Base-by-base conservation (phyloP, 2,888 invertebrate species). In the Nomada ferruginata region DNA sequence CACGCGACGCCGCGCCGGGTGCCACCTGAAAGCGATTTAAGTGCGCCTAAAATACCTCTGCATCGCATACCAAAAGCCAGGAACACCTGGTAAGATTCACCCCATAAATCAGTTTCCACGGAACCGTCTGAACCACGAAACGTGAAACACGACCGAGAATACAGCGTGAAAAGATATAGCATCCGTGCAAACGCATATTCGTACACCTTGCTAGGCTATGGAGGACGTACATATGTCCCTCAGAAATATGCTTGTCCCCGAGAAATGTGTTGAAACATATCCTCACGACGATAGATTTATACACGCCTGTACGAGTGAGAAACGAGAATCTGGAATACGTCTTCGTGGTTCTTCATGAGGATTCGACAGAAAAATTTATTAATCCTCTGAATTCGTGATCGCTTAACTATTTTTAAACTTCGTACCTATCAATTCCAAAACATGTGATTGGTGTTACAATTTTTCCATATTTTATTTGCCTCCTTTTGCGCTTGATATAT, bases 111-210 rank as follows among this genome's bases (percentile, higher is more conserved):
- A 70, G 69, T 57, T 70, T 70, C 69, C 69, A 47, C 59, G 69
- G 57, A 47, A 26, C 44, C 57, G 42, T 44, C 69, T 23, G 23
- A 47, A 59, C 69, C 47, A 47, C 69, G 69, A 70, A 55, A 47
- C 69, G 47, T 70, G 59, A 70, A 70, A 70, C 69, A 70, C 57
- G 69, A 70, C 59, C 69, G 69, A 59, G 69, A 29, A 59, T 57
- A 70, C 69, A 70, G 59, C 69, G 69, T 70, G 69, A 70, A 70
- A 70, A 70, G 69, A 70, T 70, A 70, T 70, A 70, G 59, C 69
- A 59, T 50, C 69, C 69, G 59, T 70, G 59, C 69, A 70, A 70
- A 70, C 69, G 69, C 69, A 70, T 59, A 70, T 70, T 44, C 47
- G 69, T 70, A 59, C 29, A 70, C 69, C 69, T 70, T 47, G 15